These are phyloP conservation scores for Ennomos quercinarius DNA, from an alignment of 2,888 invertebrate genomes.

Conservation along the genomic window DNA sequence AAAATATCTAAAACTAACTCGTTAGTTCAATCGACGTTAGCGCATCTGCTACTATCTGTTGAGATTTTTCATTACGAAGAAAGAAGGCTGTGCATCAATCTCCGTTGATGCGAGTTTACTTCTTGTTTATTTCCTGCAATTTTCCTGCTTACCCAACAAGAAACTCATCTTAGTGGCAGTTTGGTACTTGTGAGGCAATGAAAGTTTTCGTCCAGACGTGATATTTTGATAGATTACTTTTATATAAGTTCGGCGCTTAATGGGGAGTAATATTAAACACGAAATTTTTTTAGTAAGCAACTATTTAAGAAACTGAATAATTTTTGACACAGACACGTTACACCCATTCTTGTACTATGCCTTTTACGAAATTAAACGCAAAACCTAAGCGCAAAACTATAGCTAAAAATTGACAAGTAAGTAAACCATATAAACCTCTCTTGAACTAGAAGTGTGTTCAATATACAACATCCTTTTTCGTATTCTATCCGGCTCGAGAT, in stretches of 20 bases:
- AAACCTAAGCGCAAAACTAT: no score
- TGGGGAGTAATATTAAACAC: no score
- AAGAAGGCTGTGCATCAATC: slow-evolving; percentile 23
- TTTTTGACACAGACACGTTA: no score
- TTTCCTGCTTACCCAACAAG: slow-evolving; percentile 7
- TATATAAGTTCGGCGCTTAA: no score
- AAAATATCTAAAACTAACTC: no score
- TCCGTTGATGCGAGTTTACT: slow-evolving; percentile 26
- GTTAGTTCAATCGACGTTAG: slow-evolving; percentile 20
- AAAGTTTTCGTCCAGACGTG: slow-evolving; percentile 20
- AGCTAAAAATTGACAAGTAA: neutral
- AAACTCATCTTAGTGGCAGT: slow-evolving; percentile 18
- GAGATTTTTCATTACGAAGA: neutral
- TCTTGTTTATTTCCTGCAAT: slow-evolving; percentile 23
- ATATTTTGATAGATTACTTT: slow-evolving; percentile 2
- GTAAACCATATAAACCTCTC: slow-evolving; percentile 17
- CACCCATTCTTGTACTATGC: no score
- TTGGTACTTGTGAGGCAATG: slow-evolving; percentile 20
- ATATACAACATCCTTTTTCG: slow-evolving; percentile 28
- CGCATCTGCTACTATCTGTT: slow-evolving; percentile 13
- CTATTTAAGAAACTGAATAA: no score
- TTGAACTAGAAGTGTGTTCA: slow-evolving; percentile 8
- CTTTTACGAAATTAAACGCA: no score
- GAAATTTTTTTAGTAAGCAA: no score
- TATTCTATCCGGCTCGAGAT: slow-evolving; percentile 32